Evolutionary conservation across 2,888 invertebrate species (phyloP).

Genomic region (Acrobeloides nanus): DNA sequence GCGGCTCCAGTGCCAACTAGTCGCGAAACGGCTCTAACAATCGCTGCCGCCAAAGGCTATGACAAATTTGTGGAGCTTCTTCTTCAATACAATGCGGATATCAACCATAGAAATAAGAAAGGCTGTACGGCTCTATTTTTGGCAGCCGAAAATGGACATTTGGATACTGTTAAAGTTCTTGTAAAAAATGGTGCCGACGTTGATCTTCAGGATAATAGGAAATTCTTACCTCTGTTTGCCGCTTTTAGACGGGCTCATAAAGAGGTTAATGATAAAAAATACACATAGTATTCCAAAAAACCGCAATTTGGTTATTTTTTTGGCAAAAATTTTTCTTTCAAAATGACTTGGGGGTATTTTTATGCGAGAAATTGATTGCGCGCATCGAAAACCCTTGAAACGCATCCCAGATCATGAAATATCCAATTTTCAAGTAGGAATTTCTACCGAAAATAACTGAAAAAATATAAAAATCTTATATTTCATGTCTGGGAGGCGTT

Average conservation of each 20-base stretch:
- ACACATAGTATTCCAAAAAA: not conserved
- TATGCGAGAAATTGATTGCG: too few species aligned
- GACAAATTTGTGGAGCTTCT: slow-evolving; percentile 66
- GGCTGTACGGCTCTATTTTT: slow-evolving; percentile 96
- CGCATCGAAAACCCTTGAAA: too few species aligned
- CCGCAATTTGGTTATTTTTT: too few species aligned
- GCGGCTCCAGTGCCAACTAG: slow-evolving; percentile 96
- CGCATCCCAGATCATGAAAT: too few species aligned
- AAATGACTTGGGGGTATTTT: too few species aligned
- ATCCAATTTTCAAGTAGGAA: too few species aligned
- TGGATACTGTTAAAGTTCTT: slow-evolving; percentile 86
- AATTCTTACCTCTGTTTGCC: slow-evolving; percentile 95
- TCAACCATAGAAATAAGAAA: slow-evolving; percentile 97
- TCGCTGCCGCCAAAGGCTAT: slow-evolving; percentile 99
- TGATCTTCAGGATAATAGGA: slow-evolving; percentile 94
- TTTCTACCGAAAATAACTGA: too few species aligned
- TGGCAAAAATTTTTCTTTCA: slow-evolving; percentile 11
- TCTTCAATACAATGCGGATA: slow-evolving; percentile 58
- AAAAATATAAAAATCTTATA: too few species aligned
- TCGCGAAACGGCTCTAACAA: slow-evolving; percentile 92
- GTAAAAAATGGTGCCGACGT: slow-evolving; percentile 83
- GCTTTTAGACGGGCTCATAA: slow-evolving; percentile 97
- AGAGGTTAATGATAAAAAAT: too few species aligned
- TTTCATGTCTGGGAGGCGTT: too few species aligned
- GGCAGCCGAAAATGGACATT: slow-evolving; percentile 89